phyloP scores from a whole-genome alignment of 2,797 vertebrate genomes.

The Champsocephalus esox region DNA sequence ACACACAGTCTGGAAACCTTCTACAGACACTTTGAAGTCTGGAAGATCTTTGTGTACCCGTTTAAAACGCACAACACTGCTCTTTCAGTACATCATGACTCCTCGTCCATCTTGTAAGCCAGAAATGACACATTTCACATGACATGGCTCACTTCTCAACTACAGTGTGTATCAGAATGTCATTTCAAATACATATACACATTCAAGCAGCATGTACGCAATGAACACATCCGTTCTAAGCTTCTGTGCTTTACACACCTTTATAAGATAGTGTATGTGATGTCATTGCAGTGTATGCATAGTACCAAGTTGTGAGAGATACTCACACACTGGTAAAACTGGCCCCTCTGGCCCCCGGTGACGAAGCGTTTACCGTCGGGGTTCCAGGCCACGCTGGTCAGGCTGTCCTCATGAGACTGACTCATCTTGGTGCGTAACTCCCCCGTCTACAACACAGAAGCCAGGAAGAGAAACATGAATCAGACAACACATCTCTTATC shows the following conservation, averaged over 20 bases:
- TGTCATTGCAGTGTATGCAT: background rate
- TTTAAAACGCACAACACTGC: too few relatives aligned
- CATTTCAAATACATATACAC: background rate
- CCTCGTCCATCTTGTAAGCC: too few relatives aligned
- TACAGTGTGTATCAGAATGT: background rate
- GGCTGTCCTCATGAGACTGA: conserved; percentile 97
- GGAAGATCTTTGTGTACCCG: too few relatives aligned
- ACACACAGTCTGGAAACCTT: too few relatives aligned
- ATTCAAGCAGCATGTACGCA: background rate
- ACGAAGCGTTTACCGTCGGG: conserved; percentile 98
- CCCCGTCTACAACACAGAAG: conserved; percentile 86
- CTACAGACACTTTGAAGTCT: too few relatives aligned
- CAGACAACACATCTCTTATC: background rate
- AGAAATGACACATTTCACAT: too few relatives aligned
- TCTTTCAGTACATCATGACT: too few relatives aligned
- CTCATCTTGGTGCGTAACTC: conserved; percentile 98
- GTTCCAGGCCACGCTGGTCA: conserved; percentile 98
- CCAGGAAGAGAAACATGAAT: background rate
- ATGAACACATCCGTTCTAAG: background rate
- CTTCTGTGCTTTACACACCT: background rate
- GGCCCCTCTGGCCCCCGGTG: conserved; percentile 95
- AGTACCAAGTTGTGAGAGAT: conserved; percentile 9
- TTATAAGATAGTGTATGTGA: background rate
- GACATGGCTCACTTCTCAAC: background rate
- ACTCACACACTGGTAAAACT: conserved; percentile 99